Conservation (phyloP, 2,888 invertebrate species). For the Aphidoletes aphidimyza region DNA sequence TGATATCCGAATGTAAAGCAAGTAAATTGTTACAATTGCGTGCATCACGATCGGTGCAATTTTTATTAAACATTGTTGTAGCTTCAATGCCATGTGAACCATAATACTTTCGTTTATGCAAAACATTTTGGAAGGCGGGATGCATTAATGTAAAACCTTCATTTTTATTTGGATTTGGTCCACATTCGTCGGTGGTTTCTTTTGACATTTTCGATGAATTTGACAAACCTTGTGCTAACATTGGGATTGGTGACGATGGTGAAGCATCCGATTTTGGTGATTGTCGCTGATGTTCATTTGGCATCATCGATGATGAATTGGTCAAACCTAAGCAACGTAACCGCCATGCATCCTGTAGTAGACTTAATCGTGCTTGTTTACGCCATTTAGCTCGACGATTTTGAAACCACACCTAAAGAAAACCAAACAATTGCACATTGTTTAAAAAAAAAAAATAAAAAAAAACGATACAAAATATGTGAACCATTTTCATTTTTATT, state of each 20-base stretch:
- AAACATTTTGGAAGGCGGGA: conserved; percentile 63
- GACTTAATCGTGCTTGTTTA: conserved; percentile 85
- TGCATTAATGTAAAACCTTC: conserved; percentile 65
- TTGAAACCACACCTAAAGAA: conserved; percentile 34
- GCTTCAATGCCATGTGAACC: neutral
- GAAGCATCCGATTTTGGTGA: neutral
- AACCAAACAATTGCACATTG: neutral
- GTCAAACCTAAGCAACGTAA: conserved; percentile 85
- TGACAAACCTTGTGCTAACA: neutral
- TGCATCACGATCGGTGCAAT: neutral
- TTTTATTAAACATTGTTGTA: neutral
- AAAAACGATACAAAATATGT: neutral
- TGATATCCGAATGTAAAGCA: neutral
- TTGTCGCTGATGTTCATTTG: conserved; percentile 37
- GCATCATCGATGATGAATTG: conserved; percentile 61
- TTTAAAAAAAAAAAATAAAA: neutral
- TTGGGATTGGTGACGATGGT: neutral
- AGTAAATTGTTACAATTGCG: neutral
- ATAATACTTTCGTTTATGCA: conserved; percentile 37
- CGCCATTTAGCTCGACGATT: conserved; percentile 80
- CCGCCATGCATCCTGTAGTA: conserved; percentile 89
- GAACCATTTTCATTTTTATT: conserved; percentile 12
- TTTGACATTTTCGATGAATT: neutral
- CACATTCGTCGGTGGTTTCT: neutral
- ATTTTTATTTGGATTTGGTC: neutral